Percentiles rank a stretch among this genome's conserved stretches.
Conservation (phyloP, 2,888 invertebrate genomes). For the Cylloceria caligata region DNA sequence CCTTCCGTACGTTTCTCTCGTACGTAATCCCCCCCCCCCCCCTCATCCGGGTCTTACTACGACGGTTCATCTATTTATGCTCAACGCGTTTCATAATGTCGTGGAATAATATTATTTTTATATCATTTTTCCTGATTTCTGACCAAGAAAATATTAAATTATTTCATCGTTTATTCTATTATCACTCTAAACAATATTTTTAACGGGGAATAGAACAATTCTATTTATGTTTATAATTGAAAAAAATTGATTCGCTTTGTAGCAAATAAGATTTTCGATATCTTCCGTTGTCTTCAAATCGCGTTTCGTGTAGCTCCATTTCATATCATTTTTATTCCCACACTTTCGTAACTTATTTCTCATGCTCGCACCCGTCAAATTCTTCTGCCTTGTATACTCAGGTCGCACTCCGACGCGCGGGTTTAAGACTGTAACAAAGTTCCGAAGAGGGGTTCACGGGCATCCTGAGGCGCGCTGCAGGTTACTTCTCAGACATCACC, state of each 20-base stretch:
- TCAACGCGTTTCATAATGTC: conserved; percentile 33
- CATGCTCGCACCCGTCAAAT: conserved; percentile 28
- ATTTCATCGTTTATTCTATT: too few relatives aligned
- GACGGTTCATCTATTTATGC: conserved; percentile 79
- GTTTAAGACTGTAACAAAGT: conserved; percentile 37
- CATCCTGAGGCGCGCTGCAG: conserved; percentile 12
- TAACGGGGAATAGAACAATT: too few relatives aligned
- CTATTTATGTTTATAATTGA: too few relatives aligned
- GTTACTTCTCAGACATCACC: neutral
- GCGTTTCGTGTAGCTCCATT: neutral
- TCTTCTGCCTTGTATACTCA: conserved; percentile 28
- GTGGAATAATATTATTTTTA: neutral
- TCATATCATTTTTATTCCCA: neutral
- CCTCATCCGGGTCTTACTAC: conserved; percentile 71
- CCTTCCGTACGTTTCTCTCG: conserved; percentile 41
- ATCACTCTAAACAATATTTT: too few relatives aligned
- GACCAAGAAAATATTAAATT: too few relatives aligned
- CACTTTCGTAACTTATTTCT: neutral
- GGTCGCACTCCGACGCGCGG: conserved; percentile 51
- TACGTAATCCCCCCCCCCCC: conserved; percentile 12
- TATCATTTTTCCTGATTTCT: too few relatives aligned
- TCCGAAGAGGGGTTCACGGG: conserved; percentile 18
- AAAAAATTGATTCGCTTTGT: too few relatives aligned
- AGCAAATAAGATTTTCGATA: too few relatives aligned
- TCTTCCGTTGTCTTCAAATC: neutral